These are phyloP conservation scores for Microhierax caerulescens DNA, from an alignment of 2,797 vertebrate species.

Conservation along the genomic window DNA sequence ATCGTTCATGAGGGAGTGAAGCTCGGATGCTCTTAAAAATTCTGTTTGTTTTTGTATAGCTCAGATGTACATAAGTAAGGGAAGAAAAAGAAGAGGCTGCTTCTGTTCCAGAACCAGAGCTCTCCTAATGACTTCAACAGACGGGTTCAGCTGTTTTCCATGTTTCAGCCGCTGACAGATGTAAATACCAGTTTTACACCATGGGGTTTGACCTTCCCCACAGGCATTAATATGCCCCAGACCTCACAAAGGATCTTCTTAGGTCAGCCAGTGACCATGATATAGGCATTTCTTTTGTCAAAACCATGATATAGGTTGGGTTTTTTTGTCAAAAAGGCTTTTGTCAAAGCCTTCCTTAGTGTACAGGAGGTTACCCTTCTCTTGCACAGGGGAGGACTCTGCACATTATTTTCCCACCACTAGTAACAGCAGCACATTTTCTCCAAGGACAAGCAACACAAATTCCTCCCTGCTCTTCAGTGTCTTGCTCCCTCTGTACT, in stretches of 20 bases:
- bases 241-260: neutral
- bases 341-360: neutral
- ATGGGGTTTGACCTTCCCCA: neutral
- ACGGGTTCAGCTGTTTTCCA: neutral
- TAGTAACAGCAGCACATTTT: neutral
- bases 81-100: neutral
- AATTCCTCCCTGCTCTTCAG: neutral
- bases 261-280: neutral
- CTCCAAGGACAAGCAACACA: neutral
- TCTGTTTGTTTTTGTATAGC: neutral
- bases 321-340: neutral
- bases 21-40: neutral
- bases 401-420: neutral
- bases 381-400: neutral
- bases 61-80: neutral
- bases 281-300: neutral
- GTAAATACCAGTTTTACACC: neutral
- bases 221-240: neutral
- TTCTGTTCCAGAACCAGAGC: neutral
- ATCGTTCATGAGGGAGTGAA: neutral
- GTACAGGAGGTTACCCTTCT: neutral
- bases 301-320: neutral
- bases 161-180: neutral
- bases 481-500: neutral
- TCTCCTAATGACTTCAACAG: neutral